phyloP scores from a whole-genome alignment of 2,797 vertebrate species.

The Aviceda cuculoides region DNA sequence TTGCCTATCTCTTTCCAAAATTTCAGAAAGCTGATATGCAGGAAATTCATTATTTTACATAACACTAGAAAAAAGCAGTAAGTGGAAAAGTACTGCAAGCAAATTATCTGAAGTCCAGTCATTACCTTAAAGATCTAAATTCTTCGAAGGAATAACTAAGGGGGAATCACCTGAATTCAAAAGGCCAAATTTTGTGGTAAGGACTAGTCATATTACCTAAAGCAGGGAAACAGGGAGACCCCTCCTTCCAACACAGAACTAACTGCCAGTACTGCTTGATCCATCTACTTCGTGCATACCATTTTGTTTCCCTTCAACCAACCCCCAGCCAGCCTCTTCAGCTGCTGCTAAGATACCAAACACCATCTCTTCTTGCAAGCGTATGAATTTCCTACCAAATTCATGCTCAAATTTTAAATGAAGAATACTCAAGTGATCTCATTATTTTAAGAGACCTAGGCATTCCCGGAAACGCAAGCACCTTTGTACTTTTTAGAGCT shows the following conservation, averaged over 20 bases:
- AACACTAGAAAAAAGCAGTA: background rate
- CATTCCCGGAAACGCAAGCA: background rate
- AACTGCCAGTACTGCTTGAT: background rate
- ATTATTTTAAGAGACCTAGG: background rate
- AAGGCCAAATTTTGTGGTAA: background rate
- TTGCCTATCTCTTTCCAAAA: background rate
- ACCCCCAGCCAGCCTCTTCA: background rate
- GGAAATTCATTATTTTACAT: background rate
- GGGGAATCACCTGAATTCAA: background rate
- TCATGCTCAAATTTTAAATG: background rate
- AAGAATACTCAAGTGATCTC: background rate
- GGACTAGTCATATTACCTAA: background rate
- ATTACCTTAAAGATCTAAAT: background rate
- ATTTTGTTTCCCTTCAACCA: background rate
- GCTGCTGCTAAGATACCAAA: background rate
- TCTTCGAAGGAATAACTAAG: background rate
- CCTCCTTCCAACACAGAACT: background rate
- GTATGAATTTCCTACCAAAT: background rate
- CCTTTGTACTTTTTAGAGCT: background rate
- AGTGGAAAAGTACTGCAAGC: background rate
- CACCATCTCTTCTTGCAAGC: background rate
- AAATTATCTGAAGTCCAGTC: background rate
- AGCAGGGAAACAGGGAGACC: background rate
- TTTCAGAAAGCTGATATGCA: background rate
- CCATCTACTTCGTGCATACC: background rate